Evolutionary conservation across 2,888 invertebrate genomes (phyloP).

Genomic region (Xestia rhomboidea): DNA sequence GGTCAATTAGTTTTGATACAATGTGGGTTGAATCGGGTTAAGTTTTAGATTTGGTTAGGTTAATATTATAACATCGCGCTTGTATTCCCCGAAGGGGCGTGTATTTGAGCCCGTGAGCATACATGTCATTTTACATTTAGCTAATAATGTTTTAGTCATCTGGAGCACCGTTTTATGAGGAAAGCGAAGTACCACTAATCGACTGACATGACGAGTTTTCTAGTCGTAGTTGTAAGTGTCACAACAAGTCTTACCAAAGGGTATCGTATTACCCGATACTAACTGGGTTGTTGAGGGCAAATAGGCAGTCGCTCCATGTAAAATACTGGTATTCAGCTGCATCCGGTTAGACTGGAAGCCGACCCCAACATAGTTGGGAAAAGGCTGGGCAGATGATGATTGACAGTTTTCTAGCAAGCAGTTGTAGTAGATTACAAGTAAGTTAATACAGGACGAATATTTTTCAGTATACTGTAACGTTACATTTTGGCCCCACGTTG

Average conservation of each 20-base stretch:
- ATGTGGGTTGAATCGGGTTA: neutral
- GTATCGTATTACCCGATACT: too few species aligned
- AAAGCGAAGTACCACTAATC: neutral
- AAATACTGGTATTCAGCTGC: too few species aligned
- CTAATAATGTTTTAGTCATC: neutral
- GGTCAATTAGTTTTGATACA: constrained; percentile 28
- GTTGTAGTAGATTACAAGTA: neutral
- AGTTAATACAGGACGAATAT: neutral
- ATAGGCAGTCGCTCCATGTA: too few species aligned
- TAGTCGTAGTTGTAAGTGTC: too few species aligned
- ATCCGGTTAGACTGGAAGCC: too few species aligned
- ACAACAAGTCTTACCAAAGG: too few species aligned
- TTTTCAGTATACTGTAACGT: too few species aligned
- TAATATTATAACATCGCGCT: constrained; percentile 18
- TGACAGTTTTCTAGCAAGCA: neutral
- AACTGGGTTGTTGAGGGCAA: too few species aligned
- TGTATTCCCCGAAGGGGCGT: neutral
- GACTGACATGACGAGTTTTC: neutral
- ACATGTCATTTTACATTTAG: neutral
- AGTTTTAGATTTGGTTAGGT: constrained; percentile 16
- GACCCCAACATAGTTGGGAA: too few species aligned
- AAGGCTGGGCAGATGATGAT: too few species aligned
- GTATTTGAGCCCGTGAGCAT: neutral
- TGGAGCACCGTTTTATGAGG: neutral
- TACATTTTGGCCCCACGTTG: too few species aligned